Evolutionary conservation across 2,113 vertebrate genomes (phyloP).

Genomic region (Paraplagusia blochii): DNA sequence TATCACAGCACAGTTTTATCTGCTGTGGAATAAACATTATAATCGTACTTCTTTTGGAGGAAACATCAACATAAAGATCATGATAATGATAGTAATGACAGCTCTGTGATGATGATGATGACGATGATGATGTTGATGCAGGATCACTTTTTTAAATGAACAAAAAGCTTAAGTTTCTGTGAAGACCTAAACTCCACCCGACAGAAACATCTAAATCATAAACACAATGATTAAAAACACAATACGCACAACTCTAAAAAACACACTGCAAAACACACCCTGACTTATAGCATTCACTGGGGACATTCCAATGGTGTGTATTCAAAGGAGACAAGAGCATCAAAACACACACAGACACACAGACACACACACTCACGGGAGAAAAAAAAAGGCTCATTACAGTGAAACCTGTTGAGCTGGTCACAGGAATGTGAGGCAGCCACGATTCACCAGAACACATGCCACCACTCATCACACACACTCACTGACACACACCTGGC

Average conservation of each 20-base stretch:
- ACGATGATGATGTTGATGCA: too few species aligned
- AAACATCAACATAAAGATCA: too few species aligned
- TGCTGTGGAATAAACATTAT: background rate
- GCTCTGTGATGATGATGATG: too few species aligned
- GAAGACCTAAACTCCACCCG: constrained; percentile 11
- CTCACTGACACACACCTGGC: constrained; percentile 5
- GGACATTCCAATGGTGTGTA: constrained; percentile 25
- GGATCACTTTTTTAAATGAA: too few species aligned
- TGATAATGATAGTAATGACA: too few species aligned
- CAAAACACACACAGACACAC: constrained; percentile 18
- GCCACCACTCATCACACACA: constrained; percentile 26
- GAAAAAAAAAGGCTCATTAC: constrained; percentile 33
- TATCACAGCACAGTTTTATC: background rate
- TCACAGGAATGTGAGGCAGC: constrained; percentile 48
- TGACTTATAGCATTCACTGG: constrained; percentile 7
- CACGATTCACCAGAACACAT: constrained; percentile 40
- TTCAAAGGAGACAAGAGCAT: constrained; percentile 10
- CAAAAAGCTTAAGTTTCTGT: too few species aligned
- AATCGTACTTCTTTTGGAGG: too few species aligned
- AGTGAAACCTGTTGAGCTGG: constrained; percentile 55
- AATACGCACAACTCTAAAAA: background rate
- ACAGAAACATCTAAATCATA: constrained; percentile 1
- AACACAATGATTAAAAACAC: background rate
- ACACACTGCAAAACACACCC: constrained; percentile 32
- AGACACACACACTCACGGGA: constrained; percentile 26